A percentile compares a stretch with the other conserved stretches of the same genome.
These are phyloP conservation scores for Dicaeum eximium DNA, from an alignment of 2,113 vertebrate species.

Conservation along the genomic window DNA sequence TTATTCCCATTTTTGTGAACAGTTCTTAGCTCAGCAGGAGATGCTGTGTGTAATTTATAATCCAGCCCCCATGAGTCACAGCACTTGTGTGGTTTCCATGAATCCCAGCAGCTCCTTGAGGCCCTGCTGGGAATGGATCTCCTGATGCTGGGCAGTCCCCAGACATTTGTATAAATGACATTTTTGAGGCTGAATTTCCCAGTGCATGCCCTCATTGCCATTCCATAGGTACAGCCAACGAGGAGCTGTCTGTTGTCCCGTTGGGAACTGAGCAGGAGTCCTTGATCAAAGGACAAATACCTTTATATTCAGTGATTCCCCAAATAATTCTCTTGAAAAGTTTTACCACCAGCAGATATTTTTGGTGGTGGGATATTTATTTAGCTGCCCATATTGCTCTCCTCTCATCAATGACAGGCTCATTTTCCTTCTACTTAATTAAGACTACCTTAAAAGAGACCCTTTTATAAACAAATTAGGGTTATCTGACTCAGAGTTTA, in stretches of 20 bases:
- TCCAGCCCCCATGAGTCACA: fast-evolving
- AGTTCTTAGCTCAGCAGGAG: not conserved
- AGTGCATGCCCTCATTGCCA: not conserved
- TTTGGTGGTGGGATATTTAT: not conserved
- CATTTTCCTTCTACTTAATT: constrained; percentile 39
- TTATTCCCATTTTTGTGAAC: not conserved
- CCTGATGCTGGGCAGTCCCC: not conserved
- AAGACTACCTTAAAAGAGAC: constrained; percentile 38
- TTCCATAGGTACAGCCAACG: not conserved
- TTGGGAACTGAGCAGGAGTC: not conserved
- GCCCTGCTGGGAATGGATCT: not conserved
- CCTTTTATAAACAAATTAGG: constrained; percentile 50
- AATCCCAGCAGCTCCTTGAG: not conserved
- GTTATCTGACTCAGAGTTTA: constrained; percentile 25
- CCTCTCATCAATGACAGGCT: not conserved
- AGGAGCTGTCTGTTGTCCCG: not conserved
- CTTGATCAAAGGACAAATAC: constrained; percentile 35
- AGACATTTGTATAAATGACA: not conserved
- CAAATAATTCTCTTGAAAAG: not conserved
- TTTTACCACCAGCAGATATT: not conserved
- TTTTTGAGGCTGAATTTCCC: not conserved
- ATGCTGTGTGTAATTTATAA: not conserved
- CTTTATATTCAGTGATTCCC: not conserved
- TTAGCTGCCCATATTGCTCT: not conserved
- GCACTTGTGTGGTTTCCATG: not conserved